phyloP scores from a whole-genome alignment of 2,888 invertebrate species.

The Ferrisia virgata region DNA sequence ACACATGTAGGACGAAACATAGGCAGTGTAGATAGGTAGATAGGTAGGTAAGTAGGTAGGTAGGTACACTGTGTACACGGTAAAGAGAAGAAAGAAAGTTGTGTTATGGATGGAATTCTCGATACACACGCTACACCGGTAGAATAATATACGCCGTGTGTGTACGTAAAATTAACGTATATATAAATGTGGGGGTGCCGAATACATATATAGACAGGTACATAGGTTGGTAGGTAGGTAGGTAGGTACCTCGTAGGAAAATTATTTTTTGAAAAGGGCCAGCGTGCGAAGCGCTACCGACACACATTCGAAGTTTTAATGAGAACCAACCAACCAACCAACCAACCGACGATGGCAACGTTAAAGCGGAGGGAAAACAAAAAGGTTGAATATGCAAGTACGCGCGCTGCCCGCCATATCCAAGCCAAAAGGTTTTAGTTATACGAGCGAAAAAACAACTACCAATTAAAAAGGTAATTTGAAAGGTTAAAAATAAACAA shows the following conservation, averaged over 20 bases:
- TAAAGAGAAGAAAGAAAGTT: not conserved
- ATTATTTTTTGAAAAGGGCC: conserved; percentile 3
- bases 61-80: not conserved
- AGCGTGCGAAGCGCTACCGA: not conserved
- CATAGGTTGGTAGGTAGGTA: not conserved
- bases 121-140: no score
- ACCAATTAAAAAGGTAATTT: conserved; percentile 16
- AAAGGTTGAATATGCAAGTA: conserved; percentile 6
- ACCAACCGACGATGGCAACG: not conserved
- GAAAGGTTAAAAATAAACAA: conserved; percentile 11
- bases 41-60: no score
- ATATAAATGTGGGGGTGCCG: not conserved
- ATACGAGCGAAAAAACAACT: not conserved
- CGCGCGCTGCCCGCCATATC: not conserved
- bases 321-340: not conserved
- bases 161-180: not conserved
- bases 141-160: not conserved
- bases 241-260: not conserved
- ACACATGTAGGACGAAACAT: not conserved
- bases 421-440: conserved; percentile 7
- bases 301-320: not conserved
- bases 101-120: not conserved
- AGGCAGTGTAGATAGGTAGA: no score
- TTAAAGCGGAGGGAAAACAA: not conserved
- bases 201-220: not conserved